Evolutionary conservation across 2,888 invertebrate genomes (phyloP), one percentile per base, ranked within the genome.

Genomic region (Enchytraeus crypticus): DNA sequence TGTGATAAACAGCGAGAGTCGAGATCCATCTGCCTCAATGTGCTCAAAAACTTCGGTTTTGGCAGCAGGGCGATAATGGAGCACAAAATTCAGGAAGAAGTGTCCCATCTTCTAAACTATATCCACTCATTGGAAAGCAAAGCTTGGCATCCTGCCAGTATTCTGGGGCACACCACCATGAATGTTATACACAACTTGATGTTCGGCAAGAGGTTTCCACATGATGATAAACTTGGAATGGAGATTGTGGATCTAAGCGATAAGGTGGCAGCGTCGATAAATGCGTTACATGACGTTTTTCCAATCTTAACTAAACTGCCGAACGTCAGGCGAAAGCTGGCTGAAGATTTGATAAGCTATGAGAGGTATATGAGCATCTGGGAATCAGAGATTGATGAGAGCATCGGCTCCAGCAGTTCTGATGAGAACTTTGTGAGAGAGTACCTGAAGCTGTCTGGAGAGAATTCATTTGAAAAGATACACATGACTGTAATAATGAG

Each of bases 41-140:
- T 53, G 8, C 46, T 59, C 29, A 59, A 54, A 29, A 8, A 34
- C 29, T 54, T 59, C 14, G 59, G 59, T n/a, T 59, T 54, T 21
- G 53, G 54, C 27, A 21, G 54, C 14, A 30, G 23, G 8, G 14
- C 5, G 21, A 32, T 45, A 32, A 59, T 59, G 54, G 59, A 59
- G 43, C n/a, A 11, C n/a, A 53, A 51, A 21, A 59, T 54, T 23
- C 32, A 23, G 45, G n/a, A 34, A 14, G 59, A 59, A 46, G 29
- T 53, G 8, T 43, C 38, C 5, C 26, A 38, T 1, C 14, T 59
- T 8, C 18, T 53, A 11, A 51, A 54, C 23, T 32, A 27, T 14
- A 14, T 54, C 5, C 23, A 27, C n/a, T 5, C 33, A 26, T 23
- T 26, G 33, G 45, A 59, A 14, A 54, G 59, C 23, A n/a, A 11